Conservation (phyloP, 2,888 invertebrate species). For the Mechanitis messenoides region DNA sequence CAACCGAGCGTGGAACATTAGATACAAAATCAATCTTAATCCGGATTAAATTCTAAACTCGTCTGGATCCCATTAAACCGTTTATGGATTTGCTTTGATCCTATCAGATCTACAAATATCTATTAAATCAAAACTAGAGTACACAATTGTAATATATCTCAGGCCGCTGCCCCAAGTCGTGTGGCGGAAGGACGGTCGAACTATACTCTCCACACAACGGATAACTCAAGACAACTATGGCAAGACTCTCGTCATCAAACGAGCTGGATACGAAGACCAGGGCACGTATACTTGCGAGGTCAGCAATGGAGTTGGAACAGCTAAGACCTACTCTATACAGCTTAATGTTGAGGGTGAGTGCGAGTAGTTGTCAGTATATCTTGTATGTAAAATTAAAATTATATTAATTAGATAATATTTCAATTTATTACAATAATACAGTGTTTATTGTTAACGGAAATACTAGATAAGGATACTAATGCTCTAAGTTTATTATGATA, state of each 20-base stretch:
- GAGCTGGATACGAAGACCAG: conserved; percentile 91
- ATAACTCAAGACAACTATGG: conserved; percentile 94
- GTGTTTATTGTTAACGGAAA: conserved; percentile 4
- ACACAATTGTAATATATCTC: conserved; percentile 17
- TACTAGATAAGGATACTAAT: background rate
- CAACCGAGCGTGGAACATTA: background rate
- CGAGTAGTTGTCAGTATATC: too few species aligned
- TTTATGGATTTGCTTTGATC: too few species aligned
- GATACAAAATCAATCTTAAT: background rate
- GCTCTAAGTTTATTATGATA: too few species aligned
- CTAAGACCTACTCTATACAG: conserved; percentile 89
- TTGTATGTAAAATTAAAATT: too few species aligned
- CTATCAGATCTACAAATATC: background rate
- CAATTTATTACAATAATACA: background rate
- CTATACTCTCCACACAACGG: conserved; percentile 82
- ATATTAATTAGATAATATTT: background rate
- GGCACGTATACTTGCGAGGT: conserved; percentile 96
- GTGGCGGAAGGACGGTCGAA: conserved; percentile 90
- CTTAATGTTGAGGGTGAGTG: conserved; percentile 81
- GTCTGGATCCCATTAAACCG: background rate
- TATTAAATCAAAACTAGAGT: too few species aligned
- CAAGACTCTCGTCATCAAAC: conserved; percentile 92
- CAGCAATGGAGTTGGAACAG: conserved; percentile 92
- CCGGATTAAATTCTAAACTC: background rate
- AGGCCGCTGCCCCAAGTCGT: conserved; percentile 95